Conservation (phyloP, 1,140 invertebrate species). For the Yoshiicerus persimilis region DNA sequence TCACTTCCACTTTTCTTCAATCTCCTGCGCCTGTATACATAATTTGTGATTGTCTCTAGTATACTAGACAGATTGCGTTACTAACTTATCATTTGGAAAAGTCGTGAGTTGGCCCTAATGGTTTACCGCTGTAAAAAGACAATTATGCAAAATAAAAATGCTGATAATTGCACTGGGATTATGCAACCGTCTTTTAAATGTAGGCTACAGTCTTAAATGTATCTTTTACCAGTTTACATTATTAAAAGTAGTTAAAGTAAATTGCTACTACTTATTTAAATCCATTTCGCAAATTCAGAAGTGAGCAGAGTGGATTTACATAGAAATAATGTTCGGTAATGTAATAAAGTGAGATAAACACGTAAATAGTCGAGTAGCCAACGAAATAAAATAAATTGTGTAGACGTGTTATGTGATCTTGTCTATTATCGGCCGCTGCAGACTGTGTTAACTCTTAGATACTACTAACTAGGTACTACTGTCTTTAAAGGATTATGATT, state of each 20-base stretch:
- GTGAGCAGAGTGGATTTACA: background rate
- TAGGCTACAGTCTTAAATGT: background rate
- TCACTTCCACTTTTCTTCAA: background rate
- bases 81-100: background rate
- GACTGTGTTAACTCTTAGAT: background rate
- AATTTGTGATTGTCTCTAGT: background rate
- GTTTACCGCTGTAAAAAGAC: background rate
- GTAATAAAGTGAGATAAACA: background rate
- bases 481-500: background rate
- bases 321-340: background rate
- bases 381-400: background rate
- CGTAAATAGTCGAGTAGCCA: background rate
- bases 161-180: background rate
- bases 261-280: background rate
- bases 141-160: background rate
- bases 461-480: background rate
- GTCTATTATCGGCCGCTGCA: background rate
- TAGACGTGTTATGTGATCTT: conserved; percentile 3
- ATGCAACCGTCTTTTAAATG: background rate
- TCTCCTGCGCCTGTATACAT: background rate
- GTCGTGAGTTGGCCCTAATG: background rate
- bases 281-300: background rate
- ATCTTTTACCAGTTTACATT: background rate
- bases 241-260: background rate
- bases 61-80: background rate